Conservation (phyloP, 1,140 invertebrate species). For the Copidosoma floridanum region DNA sequence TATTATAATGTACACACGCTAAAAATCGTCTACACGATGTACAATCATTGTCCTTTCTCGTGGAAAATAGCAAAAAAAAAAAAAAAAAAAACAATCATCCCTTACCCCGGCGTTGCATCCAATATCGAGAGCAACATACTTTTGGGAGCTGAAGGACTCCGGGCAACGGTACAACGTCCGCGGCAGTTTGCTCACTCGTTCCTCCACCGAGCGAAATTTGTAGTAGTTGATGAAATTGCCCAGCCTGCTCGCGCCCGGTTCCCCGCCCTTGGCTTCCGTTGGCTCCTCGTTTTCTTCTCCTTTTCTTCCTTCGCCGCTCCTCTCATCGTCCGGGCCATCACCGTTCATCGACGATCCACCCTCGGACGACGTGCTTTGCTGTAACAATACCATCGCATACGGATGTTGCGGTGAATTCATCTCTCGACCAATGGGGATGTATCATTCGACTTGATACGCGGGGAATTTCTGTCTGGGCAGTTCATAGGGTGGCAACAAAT, state of each 20-base stretch:
- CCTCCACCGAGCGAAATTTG: conserved; percentile 69
- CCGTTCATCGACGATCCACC: no score
- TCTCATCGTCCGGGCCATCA: background rate
- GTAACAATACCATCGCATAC: background rate
- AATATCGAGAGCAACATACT: conserved; percentile 68
- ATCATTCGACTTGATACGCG: no score
- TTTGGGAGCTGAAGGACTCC: conserved; percentile 37
- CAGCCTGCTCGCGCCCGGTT: conserved; percentile 73
- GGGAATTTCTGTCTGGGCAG: no score
- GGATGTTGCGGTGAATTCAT: no score
- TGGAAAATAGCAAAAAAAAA: background rate
- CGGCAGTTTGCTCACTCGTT: conserved; percentile 66
- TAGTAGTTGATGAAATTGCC: conserved; percentile 89
- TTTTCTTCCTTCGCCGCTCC: background rate
- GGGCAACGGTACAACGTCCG: conserved; percentile 58
- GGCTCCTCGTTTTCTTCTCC: background rate
- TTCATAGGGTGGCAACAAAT: no score
- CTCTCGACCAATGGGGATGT: no score
- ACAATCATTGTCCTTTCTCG: background rate
- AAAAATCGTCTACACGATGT: no score
- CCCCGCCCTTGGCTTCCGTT: conserved; percentile 36
- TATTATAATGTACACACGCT: no score
- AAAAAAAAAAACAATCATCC: no score
- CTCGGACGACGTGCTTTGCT: no score
- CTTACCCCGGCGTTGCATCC: conserved; percentile 77